Base-by-base conservation (phyloP, 2,888 invertebrate species). In the Rhingia campestris region DNA sequence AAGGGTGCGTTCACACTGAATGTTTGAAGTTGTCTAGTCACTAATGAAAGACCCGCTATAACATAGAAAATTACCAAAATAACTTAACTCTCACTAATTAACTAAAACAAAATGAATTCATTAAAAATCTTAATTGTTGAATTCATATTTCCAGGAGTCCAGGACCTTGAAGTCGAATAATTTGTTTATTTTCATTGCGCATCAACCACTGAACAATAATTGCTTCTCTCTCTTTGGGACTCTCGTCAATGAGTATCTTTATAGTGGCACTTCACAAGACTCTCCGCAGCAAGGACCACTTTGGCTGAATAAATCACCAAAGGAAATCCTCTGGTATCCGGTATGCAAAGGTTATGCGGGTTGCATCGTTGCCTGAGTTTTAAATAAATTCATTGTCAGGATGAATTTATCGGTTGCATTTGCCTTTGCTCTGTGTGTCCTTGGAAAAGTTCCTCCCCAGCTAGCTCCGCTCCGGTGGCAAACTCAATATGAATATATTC, bases 321-420 rank as follows among this genome's bases (percentile, higher is more conserved):
- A 43, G 58, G 51, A 70, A 51, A 14, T 39, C 54, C 51, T 69
- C 72, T 45, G 37, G 51, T 49, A 73, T 79, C 66, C 73, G 53
- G 53, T 54, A 58, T 58, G 61, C 61, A 70, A 49, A 70, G 70
- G 64, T 72, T 58, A 63, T 69, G 54, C 54, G 39, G 39, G 22
- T 41, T 64, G 66, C 79, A 72, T 72, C 72, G 64, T 66, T 79
- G 73, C 9, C 45, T 53, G 47, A 58, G 56, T 64, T 64, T 79
- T 59, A 73, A 79, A 79, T 79, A 72, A 79, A 79, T 79, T 79
- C 73, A 66, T 79, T 73, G 58, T 63, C 73, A 47, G 41, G 39
- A 73, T 73, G 66, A 79, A 79, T 79, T 79, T 73, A 79, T 73
- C 54, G 58, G 66, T 30, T 72, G 64, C 22, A 2, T 22, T 22